Percentiles rank a stretch among this genome's conserved stretches.
These are phyloP conservation scores for Centroberyx gerrardi DNA, from an alignment of 2,797 vertebrate genomes.

Conservation along the genomic window DNA sequence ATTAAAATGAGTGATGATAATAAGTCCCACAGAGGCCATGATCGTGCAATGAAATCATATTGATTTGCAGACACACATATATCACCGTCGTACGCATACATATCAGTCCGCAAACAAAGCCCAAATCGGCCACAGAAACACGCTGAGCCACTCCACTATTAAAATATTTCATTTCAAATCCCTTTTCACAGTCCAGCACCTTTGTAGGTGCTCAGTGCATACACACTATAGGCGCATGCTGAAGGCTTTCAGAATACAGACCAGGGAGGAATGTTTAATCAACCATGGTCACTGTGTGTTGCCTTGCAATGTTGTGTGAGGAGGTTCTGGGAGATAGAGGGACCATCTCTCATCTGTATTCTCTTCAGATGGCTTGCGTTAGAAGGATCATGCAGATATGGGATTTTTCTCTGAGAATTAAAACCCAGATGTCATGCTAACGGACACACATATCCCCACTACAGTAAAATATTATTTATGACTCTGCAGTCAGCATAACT, in stretches of 20 bases:
- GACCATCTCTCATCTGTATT: conserved; percentile 82
- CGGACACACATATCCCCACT: conserved; percentile 71
- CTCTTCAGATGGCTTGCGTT: conserved; percentile 80
- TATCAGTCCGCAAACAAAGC: conserved; percentile 58
- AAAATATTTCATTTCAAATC: conserved; percentile 71
- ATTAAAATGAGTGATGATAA: conserved; percentile 84
- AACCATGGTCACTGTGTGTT: conserved; percentile 80
- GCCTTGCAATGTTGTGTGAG: conserved; percentile 65
- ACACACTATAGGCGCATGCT: conserved; percentile 40
- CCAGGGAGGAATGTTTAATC: conserved; percentile 75
- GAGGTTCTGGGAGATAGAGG: conserved; percentile 65
- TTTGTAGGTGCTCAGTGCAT: conserved; percentile 55
- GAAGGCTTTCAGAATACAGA: conserved; percentile 65
- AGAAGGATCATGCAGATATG: conserved; percentile 81
- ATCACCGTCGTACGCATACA: conserved; percentile 45
- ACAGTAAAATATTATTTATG: conserved; percentile 81
- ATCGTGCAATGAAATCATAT: conserved; percentile 75
- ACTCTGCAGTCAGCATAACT: conserved; percentile 76
- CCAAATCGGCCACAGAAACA: conserved; percentile 29
- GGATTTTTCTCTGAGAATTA: conserved; percentile 77
- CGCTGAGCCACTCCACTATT: conserved; percentile 39
- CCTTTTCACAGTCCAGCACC: conserved; percentile 62
- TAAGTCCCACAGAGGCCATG: conserved; percentile 77
- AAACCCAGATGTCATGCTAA: conserved; percentile 81
- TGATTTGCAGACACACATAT: conserved; percentile 69